phyloP scores from a whole-genome alignment of 2,888 invertebrate genomes.

The Machimus rusticus region DNA sequence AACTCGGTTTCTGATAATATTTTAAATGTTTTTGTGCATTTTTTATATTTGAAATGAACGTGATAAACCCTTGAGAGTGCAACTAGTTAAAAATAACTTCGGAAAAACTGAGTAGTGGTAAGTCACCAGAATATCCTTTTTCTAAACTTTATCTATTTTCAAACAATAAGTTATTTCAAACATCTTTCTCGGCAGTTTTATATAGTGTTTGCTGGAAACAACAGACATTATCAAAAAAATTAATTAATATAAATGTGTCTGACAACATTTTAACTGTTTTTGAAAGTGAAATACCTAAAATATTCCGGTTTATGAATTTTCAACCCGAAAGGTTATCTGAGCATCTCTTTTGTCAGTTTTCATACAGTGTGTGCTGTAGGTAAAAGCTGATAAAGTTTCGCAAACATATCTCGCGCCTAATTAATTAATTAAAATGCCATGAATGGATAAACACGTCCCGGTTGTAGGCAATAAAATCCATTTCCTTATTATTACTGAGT shows the following conservation, averaged over 20 bases:
- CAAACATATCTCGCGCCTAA: slow-evolving; percentile 8
- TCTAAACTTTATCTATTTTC: background rate
- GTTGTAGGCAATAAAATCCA: slow-evolving; percentile 28
- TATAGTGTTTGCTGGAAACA: background rate
- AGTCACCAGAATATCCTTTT: slow-evolving; percentile 1
- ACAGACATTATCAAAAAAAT: background rate
- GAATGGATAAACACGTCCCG: slow-evolving; percentile 31
- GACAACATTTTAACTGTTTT: background rate
- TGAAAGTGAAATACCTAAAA: background rate
- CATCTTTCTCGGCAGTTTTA: background rate
- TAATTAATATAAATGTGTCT: background rate
- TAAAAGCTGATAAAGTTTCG: background rate
- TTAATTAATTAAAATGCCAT: slow-evolving; percentile 33
- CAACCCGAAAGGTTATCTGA: background rate
- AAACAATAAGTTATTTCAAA: background rate
- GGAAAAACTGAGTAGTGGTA: background rate
- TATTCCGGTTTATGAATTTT: background rate
- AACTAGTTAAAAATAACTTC: background rate
- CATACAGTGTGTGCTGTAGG: background rate
- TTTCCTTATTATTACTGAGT: slow-evolving; percentile 27
- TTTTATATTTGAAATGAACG: background rate
- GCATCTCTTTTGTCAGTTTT: background rate
- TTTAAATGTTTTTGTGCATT: background rate
- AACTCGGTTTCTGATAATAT: background rate
- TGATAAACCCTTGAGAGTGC: background rate